Evolutionary conservation across 2,888 invertebrate species (phyloP).

Genomic region (Lithophane ornitopus): DNA sequence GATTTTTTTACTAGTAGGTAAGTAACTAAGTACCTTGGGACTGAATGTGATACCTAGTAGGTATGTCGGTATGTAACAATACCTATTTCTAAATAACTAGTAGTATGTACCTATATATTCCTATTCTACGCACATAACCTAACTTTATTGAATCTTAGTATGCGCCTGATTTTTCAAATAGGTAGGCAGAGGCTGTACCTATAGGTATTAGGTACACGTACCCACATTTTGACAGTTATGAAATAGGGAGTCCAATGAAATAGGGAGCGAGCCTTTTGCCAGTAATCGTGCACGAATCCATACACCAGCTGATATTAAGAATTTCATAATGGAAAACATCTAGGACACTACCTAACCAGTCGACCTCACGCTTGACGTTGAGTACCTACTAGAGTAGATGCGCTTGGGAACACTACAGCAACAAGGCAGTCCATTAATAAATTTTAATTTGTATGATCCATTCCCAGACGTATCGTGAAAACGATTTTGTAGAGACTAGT

Average conservation of each 20-base stretch:
- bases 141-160: not conserved
- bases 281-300: not conserved
- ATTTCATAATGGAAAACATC: not conserved
- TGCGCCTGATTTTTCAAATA: not conserved
- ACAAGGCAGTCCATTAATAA: not conserved
- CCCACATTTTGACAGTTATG: not conserved
- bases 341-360: not conserved
- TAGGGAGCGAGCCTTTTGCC: not conserved
- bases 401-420: no score
- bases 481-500: not conserved
- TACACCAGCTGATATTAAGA: not conserved
- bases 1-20: not conserved
- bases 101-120: no score
- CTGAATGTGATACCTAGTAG: not conserved
- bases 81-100: not conserved
- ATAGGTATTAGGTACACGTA: no score
- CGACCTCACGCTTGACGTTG: not conserved
- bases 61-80: not conserved
- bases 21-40: not conserved
- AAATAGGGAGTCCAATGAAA: not conserved
- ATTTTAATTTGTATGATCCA: not conserved
- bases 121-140: not conserved
- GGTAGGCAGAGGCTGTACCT: no score
- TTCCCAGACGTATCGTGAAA: not conserved
- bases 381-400: not conserved